Base-by-base conservation (phyloP, 1,140 invertebrate species). In the Drosophila pseudoobscura region DNA sequence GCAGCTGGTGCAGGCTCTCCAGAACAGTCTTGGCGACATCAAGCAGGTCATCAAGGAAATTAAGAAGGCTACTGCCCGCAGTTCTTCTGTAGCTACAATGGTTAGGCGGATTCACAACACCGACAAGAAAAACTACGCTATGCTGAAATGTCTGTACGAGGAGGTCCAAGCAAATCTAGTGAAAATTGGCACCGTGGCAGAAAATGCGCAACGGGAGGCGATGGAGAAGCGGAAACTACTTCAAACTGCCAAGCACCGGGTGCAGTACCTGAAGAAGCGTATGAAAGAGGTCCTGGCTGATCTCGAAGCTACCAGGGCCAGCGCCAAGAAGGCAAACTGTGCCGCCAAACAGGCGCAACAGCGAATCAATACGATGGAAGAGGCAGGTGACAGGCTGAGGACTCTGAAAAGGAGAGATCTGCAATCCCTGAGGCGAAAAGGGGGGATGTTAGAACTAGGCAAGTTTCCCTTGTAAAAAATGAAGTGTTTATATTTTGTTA, bases 281-380 rank as follows among this genome's bases (percentile, higher is more conserved):
- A 1, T 70, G 13, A 7, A 45, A 7, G 20, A 65, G 5, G 57
- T 63, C 0, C 29, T 45, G 13, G 22, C 17, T 13, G 70, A 75
- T 54, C 45, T 70, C 4, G 43, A 74, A 1, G 8, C 7, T 3
- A 83, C 60, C 1, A 17, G 47, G 15, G 22, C 45, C 4, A 63
- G 39, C 11, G 70, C 65, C 3, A 6, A 61, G 22, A 74, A 64
- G 31, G 79, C 79, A 8, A 52, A 13, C 6, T 13, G 0, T 15
- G 57, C 79, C 5, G 79, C 79, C 22, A 44, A n/a, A 6, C 64
- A 75, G 8, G 79, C 79, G 0, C 52, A 49, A 2, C 35, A 66
- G 7, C 55, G 60, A 2, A 31, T 77, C 1, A 52, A 64, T 3
- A 26, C 43, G 0, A 47, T 9, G 3, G 4, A 5, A 5, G 4